A percentile compares a stretch with the other conserved stretches of the same genome.
Evolutionary conservation across 1,140 invertebrate species (phyloP).

Genomic region (Wiebesia pumilae): DNA sequence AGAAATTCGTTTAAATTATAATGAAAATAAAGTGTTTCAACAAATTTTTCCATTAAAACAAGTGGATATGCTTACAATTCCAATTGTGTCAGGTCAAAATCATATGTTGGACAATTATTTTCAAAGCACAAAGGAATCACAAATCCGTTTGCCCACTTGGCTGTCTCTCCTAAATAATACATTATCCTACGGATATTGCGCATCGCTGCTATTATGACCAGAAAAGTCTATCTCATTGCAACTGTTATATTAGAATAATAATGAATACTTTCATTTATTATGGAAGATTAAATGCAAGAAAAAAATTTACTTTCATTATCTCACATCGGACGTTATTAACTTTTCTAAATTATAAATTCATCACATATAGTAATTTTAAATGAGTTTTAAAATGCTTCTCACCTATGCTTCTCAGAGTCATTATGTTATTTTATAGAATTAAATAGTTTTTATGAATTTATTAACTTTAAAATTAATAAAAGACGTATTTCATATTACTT

Average conservation of each 20-base stretch:
- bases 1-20: neutral
- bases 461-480: neutral
- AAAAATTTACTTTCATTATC: neutral
- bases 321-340: no score
- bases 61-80: neutral
- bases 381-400: no score
- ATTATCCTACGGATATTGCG: constrained; percentile 40
- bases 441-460: neutral
- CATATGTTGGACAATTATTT: neutral
- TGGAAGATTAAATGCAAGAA: neutral
- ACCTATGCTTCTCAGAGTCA: no score
- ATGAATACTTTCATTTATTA: neutral
- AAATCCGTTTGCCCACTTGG: neutral
- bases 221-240: neutral
- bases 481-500: no score
- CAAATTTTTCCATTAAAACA: neutral
- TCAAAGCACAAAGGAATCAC: constrained; percentile 26
- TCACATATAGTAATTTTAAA: no score
- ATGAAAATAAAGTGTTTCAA: neutral
- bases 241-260: neutral
- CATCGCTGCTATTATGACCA: neutral
- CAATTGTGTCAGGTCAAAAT: neutral
- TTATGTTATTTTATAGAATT: no score
- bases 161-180: constrained; percentile 18
- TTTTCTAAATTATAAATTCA: no score